Evolutionary conservation across 2,888 invertebrate species (phyloP).

Genomic region (Gymnosoma rotundatum): DNA sequence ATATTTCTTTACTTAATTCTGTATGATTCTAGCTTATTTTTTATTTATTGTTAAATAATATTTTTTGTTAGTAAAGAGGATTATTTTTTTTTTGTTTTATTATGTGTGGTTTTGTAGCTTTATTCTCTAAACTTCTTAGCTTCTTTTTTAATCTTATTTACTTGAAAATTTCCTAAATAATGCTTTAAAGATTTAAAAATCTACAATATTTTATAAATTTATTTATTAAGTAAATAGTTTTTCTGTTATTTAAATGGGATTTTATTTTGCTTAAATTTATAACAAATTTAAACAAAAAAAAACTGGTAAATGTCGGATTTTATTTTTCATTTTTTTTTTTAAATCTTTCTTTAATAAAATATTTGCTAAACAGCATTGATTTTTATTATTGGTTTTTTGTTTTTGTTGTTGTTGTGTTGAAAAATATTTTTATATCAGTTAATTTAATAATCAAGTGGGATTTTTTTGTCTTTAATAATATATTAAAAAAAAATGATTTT

Average conservation of each 20-base stretch:
- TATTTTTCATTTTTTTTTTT: slow-evolving; percentile 14
- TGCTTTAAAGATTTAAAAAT: slow-evolving; percentile 76
- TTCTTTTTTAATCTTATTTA: slow-evolving; percentile 67
- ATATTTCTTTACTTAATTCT: slow-evolving; percentile 59
- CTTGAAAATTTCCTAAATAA: slow-evolving; percentile 72
- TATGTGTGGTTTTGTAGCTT: slow-evolving; percentile 72
- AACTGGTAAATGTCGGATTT: slow-evolving; percentile 27
- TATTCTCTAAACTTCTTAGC: slow-evolving; percentile 72
- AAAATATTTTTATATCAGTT: slow-evolving; percentile 45
- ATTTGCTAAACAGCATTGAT: slow-evolving; percentile 64
- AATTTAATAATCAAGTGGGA: slow-evolving; percentile 49
- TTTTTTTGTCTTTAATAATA: slow-evolving; percentile 41
- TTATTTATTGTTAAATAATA: slow-evolving; percentile 54
- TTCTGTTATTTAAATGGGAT: slow-evolving; percentile 44
- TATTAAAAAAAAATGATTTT: slow-evolving; percentile 53
- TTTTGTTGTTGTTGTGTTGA: slow-evolving; percentile 43
- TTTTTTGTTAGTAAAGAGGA: slow-evolving; percentile 78
- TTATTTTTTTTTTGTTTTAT: slow-evolving; percentile 71
- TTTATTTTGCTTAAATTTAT: slow-evolving; percentile 66
- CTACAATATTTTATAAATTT: slow-evolving; percentile 75
- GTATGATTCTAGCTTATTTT: slow-evolving; percentile 69
- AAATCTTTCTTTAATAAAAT: slow-evolving; percentile 60
- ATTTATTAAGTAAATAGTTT: slow-evolving; percentile 64
- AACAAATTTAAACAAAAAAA: slow-evolving; percentile 68
- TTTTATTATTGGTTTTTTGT: slow-evolving; percentile 21